phyloP scores from a whole-genome alignment of 2,113 vertebrate genomes.

The human region GRCh38 chr5:54213501-54214000 shows the following conservation, averaged over 20 bases:
- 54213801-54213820: not conserved
- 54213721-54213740: not conserved
- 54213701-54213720: not conserved
- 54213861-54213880: not conserved
- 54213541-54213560: not conserved
- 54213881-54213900: not conserved
- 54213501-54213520: not conserved
- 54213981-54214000: not conserved
- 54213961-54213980: not conserved
- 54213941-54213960: not conserved
- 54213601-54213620: not conserved
- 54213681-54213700: not conserved
- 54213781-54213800: not conserved
- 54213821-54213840: not conserved
- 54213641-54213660: conserved; percentile 10
- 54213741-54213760: not conserved
- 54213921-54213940: not conserved
- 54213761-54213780: not conserved
- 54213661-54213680: not conserved
- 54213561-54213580: not conserved
- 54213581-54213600: not conserved
- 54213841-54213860: not conserved
- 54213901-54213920: not conserved
- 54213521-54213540: not conserved
- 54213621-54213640: not conserved